A percentile compares a stretch with the other conserved stretches of the same genome.
phyloP scores from a whole-genome alignment of 2,888 invertebrate species.

The Dasysyrphus tricinctus region DNA sequence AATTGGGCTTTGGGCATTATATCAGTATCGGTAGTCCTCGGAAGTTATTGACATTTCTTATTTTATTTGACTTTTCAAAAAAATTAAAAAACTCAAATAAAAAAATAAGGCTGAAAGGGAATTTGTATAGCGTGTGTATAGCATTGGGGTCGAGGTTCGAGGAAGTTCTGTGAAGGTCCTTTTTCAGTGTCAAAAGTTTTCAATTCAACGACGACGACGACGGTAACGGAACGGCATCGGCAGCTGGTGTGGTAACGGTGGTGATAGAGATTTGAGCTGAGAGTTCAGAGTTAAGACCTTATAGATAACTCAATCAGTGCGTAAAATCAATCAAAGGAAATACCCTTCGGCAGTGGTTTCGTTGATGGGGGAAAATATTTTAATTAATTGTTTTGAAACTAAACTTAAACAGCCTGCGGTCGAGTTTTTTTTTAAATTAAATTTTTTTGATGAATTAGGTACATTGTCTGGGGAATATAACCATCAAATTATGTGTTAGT shows the following conservation, averaged over 20 bases:
- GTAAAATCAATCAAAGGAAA: conserved; percentile 53
- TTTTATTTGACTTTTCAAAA: conserved; percentile 5
- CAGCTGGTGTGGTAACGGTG: background rate
- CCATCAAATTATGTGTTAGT: conserved; percentile 14
- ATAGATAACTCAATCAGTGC: conserved; percentile 53
- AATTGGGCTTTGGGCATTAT: conserved; percentile 38
- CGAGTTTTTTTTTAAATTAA: conserved; percentile 1
- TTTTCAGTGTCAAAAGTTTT: conserved; percentile 41
- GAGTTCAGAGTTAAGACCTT: conserved; percentile 6
- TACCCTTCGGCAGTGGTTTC: conserved; percentile 27
- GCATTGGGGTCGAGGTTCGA: too few relatives aligned
- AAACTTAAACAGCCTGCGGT: conserved; percentile 46
- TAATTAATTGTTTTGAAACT: conserved; percentile 63
- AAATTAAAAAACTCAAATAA: background rate
- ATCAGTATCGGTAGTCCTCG: conserved; percentile 33
- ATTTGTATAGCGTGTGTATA: conserved; percentile 13
- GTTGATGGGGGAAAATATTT: conserved; percentile 43
- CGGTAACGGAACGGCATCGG: background rate
- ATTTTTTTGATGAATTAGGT: background rate
- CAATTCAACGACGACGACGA: background rate
- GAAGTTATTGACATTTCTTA: conserved; percentile 31
- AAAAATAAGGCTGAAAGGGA: background rate
- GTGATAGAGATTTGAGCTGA: background rate
- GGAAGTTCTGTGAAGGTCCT: background rate
- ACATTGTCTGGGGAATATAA: background rate